Evolutionary conservation across 1,140 invertebrate genomes (phyloP), one percentile per base, ranked within the genome.

Genomic region (Oncopodura yosiiana): DNA sequence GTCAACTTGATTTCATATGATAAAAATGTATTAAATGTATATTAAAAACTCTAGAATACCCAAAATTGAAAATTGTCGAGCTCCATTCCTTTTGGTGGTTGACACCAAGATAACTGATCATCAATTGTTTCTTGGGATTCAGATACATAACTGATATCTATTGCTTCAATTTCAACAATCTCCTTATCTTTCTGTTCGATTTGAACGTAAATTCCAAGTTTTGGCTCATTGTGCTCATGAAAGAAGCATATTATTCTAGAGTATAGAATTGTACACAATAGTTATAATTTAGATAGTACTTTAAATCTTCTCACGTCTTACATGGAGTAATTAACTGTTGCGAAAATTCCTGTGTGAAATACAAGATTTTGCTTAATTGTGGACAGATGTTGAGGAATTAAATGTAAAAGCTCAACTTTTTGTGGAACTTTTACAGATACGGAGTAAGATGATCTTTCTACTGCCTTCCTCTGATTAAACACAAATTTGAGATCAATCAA

Each of bases 381-480:
- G 19, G 12, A 18, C 6, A 56, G 27, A 43, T 56, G 53, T 2
- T 39, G 16, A 11, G 53, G 32, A 6, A 56, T 24, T 1, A 41
- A 18, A 14, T 14, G 23, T 4, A 49, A 30, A 19, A 56, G 26
- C 12, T 56, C 53, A 24, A 42, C 34, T 34, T 56, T 56, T 3
- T 29, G 24, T 8, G 58, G 58, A 23, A 60, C 43, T 53, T 56
- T 60, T 12, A 60, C 30, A 16, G 58, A 56, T 3, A 56, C 57
- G 4, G 48, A 26, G 34, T 60, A 60, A 11, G 29, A 48, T 12
- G 18, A 11, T 23, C 32, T 39, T 0, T 44, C 37, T 24, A 43
- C 53, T 34, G 48, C 53, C 21, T 39, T 32, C 5, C 3, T 24
- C 24, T 45, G 45, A 36, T 46, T 41, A 21, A 49, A 29, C 4